Evolutionary conservation across 2,113 vertebrate species (phyloP).

Genomic region (Andinoacara biseriatus): DNA sequence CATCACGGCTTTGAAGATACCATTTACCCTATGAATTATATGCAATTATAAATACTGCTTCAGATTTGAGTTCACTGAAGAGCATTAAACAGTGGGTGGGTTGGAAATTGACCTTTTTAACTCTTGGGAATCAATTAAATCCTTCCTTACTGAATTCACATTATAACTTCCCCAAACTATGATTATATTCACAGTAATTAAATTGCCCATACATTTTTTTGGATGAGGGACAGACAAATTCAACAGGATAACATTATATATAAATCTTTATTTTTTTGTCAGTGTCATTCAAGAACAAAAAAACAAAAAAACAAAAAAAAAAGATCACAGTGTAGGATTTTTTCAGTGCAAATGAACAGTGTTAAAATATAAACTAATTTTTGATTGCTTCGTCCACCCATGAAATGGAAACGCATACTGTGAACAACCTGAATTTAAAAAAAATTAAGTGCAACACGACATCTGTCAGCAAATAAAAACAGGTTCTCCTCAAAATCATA

Average conservation of each 20-base stretch:
- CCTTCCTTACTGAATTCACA: neutral
- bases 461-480: conserved; percentile 44
- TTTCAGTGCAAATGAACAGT: conserved; percentile 70
- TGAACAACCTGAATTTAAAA: conserved; percentile 10
- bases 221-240: neutral
- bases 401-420: conserved; percentile 13
- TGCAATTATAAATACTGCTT: neutral
- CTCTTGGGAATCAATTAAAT: too few species aligned
- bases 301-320: conserved; percentile 46
- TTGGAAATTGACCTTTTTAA: too few species aligned
- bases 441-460: conserved; percentile 38
- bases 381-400: conserved; percentile 23
- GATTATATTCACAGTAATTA: neutral
- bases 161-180: neutral
- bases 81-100: too few species aligned
- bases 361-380: conserved; percentile 33
- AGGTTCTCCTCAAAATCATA: conserved; percentile 5
- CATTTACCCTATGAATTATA: neutral
- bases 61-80: neutral
- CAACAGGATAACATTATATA: conserved; percentile 1
- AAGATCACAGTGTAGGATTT: conserved; percentile 70
- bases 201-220: neutral
- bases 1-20: too few species aligned
- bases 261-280: conserved; percentile 54
- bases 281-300: conserved; percentile 48